Conservation (phyloP, 2,888 invertebrate genomes). For the Crioceris asparagi region DNA sequence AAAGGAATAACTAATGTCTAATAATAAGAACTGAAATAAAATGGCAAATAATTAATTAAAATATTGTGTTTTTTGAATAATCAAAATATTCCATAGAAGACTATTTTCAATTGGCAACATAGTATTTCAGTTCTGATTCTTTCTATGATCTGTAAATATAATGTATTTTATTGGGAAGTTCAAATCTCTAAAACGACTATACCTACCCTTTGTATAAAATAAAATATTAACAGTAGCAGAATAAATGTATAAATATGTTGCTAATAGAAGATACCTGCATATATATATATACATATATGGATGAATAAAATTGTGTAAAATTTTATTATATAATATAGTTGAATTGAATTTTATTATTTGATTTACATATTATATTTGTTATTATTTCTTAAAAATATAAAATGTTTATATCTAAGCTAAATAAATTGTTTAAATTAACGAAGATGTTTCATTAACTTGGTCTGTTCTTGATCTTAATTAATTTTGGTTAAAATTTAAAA, state of each 20-base stretch:
- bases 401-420: constrained; percentile 29
- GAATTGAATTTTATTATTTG: constrained; percentile 3
- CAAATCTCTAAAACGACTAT: not conserved
- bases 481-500: no score
- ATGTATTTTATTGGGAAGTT: not conserved
- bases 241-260: not conserved
- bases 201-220: constrained; percentile 1
- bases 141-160: not conserved
- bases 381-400: constrained; percentile 25
- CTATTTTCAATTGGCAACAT: no score
- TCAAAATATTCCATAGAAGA: no score
- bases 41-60: no score
- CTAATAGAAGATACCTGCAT: not conserved
- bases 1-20: no score
- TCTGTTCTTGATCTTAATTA: no score
- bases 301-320: not conserved
- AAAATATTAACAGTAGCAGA: constrained; percentile 1
- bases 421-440: constrained; percentile 24
- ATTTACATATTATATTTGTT: constrained; percentile 11
- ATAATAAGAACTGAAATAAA: no score
- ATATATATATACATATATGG: no score
- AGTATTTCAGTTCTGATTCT: not conserved
- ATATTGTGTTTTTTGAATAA: no score
- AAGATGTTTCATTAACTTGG: no score
- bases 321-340: constrained; percentile 1